phyloP scores from a whole-genome alignment of 2,797 vertebrate species.

The Chrosomus eos region DNA sequence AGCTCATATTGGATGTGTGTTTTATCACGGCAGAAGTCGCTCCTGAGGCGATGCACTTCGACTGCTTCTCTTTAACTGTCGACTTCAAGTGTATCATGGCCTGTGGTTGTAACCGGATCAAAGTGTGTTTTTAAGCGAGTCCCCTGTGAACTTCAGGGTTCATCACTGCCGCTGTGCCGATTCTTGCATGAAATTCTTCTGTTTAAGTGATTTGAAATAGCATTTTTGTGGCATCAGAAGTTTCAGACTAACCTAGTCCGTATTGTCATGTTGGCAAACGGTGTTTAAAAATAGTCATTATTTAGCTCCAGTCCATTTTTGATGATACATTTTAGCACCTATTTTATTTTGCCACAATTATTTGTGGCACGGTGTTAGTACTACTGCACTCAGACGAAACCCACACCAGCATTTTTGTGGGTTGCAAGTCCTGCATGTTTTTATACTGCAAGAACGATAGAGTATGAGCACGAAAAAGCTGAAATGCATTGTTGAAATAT shows the following conservation, averaged over 20 bases:
- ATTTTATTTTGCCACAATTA: slow-evolving; percentile 58
- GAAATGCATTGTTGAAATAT: slow-evolving; percentile 46
- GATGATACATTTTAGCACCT: slow-evolving; percentile 39
- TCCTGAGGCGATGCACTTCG: neutral
- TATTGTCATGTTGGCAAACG: neutral
- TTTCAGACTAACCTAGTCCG: neutral
- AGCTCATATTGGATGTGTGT: neutral
- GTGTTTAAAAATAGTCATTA: slow-evolving; percentile 15
- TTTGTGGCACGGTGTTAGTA: slow-evolving; percentile 55
- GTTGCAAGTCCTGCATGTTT: slow-evolving; percentile 48
- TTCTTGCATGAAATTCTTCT: slow-evolving; percentile 8
- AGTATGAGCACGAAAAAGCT: slow-evolving; percentile 35
- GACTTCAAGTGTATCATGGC: slow-evolving; percentile 46
- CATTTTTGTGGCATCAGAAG: slow-evolving; percentile 52
- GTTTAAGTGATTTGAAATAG: slow-evolving; percentile 38
- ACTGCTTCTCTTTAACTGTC: slow-evolving; percentile 27
- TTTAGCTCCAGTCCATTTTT: slow-evolving; percentile 6
- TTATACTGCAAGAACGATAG: slow-evolving; percentile 38
- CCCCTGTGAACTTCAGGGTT: slow-evolving; percentile 40
- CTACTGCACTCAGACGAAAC: slow-evolving; percentile 47
- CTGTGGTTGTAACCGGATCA: slow-evolving; percentile 54
- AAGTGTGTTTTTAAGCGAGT: slow-evolving; percentile 41
- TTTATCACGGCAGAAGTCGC: slow-evolving; percentile 16
- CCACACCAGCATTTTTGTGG: slow-evolving; percentile 62
- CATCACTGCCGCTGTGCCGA: slow-evolving; percentile 2